Percentiles rank a stretch among this genome's conserved stretches.
These are phyloP conservation scores for Microcebus ravelobensis DNA, from an alignment of 2,113 vertebrate species.

Conservation along the genomic window DNA sequence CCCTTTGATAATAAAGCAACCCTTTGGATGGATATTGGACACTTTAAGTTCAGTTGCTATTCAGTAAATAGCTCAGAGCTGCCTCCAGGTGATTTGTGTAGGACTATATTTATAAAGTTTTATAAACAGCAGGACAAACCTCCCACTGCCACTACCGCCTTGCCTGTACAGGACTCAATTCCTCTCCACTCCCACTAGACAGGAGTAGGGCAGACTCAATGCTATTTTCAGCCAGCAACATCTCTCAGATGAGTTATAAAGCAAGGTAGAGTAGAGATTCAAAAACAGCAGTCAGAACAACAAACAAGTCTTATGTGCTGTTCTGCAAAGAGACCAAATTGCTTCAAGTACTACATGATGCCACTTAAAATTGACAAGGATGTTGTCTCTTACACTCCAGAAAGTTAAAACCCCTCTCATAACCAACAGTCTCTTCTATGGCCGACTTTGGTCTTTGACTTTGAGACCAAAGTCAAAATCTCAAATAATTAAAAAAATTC, in stretches of 20 bases:
- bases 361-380: neutral
- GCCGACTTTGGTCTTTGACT: neutral
- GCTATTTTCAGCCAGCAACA: neutral
- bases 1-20: neutral
- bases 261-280: neutral
- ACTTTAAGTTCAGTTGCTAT: neutral
- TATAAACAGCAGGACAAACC: constrained; percentile 10
- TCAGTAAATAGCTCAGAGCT: neutral
- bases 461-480: neutral
- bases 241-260: constrained; percentile 22
- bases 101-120: neutral
- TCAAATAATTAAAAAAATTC: constrained; percentile 47
- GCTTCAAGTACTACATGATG: neutral
- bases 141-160: neutral
- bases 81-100: neutral
- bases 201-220: neutral
- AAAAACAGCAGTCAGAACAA: neutral
- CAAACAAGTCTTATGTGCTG: neutral
- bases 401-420: neutral
- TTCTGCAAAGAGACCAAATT: neutral
- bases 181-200: neutral
- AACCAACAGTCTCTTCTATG: neutral
- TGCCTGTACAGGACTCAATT: neutral
- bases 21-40: neutral
- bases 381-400: neutral